phyloP scores from a whole-genome alignment of 2,113 vertebrate genomes.

The Bufo gargarizans region DNA sequence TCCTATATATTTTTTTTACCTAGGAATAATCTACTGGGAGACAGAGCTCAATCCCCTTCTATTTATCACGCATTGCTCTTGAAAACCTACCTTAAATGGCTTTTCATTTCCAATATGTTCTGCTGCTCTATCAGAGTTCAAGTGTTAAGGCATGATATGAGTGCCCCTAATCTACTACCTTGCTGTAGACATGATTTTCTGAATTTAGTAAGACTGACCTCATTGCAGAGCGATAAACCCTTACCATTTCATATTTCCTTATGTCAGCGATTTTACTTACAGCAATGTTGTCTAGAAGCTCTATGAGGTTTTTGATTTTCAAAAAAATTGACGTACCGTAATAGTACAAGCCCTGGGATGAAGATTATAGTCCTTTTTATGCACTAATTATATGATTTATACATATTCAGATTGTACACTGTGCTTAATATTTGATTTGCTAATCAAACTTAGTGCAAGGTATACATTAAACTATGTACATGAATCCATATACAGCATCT shows the following conservation, averaged over 20 bases:
- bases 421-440: neutral
- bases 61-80: neutral
- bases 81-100: neutral
- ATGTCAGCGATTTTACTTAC: neutral
- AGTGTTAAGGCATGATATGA: neutral
- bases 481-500: no score
- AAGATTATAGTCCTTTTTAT: neutral
- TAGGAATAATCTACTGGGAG: neutral
- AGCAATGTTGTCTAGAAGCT: neutral
- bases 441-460: no score
- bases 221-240: neutral
- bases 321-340: neutral
- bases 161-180: neutral
- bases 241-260: neutral
- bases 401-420: no score
- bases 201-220: slow-evolving; percentile 24
- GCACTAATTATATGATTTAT: no score
- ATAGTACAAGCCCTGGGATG: neutral
- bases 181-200: neutral
- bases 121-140: neutral
- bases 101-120: slow-evolving; percentile 19
- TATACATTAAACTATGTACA: no score
- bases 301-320: neutral
- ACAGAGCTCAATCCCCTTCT: neutral
- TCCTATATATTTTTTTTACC: no score